Base-by-base conservation (phyloP, 2,113 vertebrate species). In the Chinchilla lanigera region DNA sequence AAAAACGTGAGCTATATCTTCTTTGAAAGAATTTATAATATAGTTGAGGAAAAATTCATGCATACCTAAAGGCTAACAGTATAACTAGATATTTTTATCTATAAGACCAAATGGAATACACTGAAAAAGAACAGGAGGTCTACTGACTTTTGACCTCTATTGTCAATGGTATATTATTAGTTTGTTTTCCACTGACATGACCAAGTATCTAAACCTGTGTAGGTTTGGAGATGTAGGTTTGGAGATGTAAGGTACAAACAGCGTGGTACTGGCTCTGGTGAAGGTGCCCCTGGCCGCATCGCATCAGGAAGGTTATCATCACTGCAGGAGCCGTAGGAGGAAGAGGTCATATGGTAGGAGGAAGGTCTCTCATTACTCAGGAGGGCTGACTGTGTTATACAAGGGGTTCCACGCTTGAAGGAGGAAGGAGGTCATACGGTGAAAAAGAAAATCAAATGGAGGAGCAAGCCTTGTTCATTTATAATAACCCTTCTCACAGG, bases 41-140 rank as follows among this genome's bases (percentile, higher is more conserved):
- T 4, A 67, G 9, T 58, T 78, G 54, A 52, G 8, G 60, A 41
- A 73, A 85, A 78, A 95, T 83, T 14, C 11, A 91, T 20, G 13
- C 19, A 50, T 63, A 91, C 22, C 50, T 77, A 33, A 86, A 90
- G 22, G 7, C 47, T 86, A 93, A 87, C n/a, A 88, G 28, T 71
- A 78, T 97, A 78, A 84, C 82, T 60, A 85, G 17, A 14, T 67
- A 5, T 67, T 90, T 95, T 87, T 82, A 88, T 63, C 65, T 63
- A 54, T 61, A 54, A 94, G 11, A 56, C 44, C 63, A 94, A 88
- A 30, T 38, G 22, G 47, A 73, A 69, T 69, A 58, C 10, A 38
- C 13, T 84, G 67, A 56, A 86, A 30, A 80, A 26, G 44, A 83
- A 47, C 22, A 71, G 58, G 7, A 71, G 50, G 20, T 63, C 26